These are phyloP conservation scores for Nipponacmea schrenckii DNA, from an alignment of 2,888 invertebrate genomes.

Conservation along the genomic window DNA sequence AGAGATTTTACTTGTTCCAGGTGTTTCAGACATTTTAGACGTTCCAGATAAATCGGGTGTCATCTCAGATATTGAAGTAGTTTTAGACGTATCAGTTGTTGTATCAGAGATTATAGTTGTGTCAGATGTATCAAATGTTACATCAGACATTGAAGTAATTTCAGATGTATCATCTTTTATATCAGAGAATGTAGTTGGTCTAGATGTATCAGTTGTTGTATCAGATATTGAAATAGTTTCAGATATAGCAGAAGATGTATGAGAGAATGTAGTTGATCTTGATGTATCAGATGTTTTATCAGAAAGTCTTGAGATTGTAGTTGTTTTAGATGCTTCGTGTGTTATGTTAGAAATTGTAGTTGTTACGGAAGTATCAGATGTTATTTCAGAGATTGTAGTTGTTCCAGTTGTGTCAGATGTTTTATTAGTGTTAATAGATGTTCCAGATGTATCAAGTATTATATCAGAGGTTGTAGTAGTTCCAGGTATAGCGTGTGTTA, in stretches of 20 bases:
- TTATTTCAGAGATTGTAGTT: background rate
- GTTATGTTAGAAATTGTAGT: background rate
- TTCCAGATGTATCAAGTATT: background rate
- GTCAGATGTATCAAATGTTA: background rate
- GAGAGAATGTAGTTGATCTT: background rate
- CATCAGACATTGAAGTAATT: background rate
- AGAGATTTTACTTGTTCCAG: background rate
- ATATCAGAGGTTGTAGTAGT: background rate
- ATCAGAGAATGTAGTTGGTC: background rate
- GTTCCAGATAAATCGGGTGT: background rate
- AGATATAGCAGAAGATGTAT: background rate
- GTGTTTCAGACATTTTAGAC: background rate
- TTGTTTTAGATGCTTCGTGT: background rate
- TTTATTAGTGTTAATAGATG: background rate
- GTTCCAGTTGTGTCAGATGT: background rate
- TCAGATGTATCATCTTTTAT: background rate
- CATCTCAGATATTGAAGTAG: background rate
- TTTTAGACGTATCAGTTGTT: background rate
- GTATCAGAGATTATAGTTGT: background rate
- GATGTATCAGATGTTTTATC: background rate
- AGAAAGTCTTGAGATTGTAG: too few species aligned
- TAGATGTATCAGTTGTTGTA: background rate
- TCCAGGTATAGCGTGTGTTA: background rate
- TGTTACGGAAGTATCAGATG: background rate
- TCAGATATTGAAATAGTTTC: background rate